Conservation (phyloP, 2,113 vertebrate genomes). For the Phocoena phocoena region DNA sequence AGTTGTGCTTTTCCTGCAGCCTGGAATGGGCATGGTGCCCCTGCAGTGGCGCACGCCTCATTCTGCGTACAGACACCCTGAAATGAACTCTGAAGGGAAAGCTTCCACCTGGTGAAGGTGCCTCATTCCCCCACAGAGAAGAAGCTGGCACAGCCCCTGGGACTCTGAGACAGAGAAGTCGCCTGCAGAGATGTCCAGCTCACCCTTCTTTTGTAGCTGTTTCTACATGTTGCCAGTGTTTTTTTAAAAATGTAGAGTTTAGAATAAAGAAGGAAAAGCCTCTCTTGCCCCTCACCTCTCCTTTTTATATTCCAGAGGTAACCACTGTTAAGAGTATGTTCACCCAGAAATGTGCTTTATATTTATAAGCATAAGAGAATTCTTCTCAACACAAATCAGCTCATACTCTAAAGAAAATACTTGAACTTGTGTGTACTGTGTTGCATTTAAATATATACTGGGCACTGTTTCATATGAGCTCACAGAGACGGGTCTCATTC, state of each 20-base stretch:
- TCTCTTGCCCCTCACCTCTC: not conserved
- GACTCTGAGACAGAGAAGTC: too few species aligned
- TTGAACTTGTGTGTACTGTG: not conserved
- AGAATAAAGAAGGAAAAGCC: not conserved
- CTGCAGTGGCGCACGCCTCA: fast-evolving
- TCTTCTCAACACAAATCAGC: not conserved
- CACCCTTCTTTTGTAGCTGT: not conserved
- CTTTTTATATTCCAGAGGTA: not conserved
- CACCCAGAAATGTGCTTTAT: not conserved
- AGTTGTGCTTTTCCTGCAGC: fast-evolving
- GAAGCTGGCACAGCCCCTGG: not conserved
- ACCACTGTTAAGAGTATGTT: not conserved
- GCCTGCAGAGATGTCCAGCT: not conserved
- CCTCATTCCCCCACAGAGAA: too few species aligned
- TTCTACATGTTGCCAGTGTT: not conserved
- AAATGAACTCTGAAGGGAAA: not conserved
- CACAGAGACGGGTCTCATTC: not conserved
- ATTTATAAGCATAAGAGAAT: not conserved
- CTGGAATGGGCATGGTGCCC: not conserved
- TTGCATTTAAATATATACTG: not conserved
- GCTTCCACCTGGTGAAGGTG: too few species aligned
- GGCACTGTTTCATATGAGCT: not conserved
- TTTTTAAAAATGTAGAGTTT: not conserved
- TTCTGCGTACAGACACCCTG: not conserved
- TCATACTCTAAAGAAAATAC: not conserved